Conservation (phyloP, 2,888 invertebrate species). For the Stegophylla sp. region DNA sequence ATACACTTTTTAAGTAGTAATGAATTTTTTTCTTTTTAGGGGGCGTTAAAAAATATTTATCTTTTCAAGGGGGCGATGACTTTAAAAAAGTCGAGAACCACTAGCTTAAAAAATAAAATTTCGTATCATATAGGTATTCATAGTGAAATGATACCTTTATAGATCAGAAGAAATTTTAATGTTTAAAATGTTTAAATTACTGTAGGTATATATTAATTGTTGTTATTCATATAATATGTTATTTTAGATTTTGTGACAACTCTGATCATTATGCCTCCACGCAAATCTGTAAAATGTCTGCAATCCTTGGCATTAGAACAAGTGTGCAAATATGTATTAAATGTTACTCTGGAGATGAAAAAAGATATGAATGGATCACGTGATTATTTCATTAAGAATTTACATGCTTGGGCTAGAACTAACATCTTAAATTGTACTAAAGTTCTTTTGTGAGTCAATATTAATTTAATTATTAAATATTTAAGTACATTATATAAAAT, state of each 20-base stretch:
- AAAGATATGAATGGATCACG: slow-evolving; percentile 15
- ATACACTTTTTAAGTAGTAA: not conserved
- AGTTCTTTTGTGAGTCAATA: slow-evolving; percentile 25
- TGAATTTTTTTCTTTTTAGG: not conserved
- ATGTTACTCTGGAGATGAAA: slow-evolving; percentile 5
- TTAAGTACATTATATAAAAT: not conserved
- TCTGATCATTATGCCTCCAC: slow-evolving; percentile 33
- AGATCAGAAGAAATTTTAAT: not conserved
- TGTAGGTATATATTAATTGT: not conserved
- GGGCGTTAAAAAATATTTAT: not conserved
- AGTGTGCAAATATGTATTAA: slow-evolving; percentile 22
- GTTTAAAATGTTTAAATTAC: not conserved
- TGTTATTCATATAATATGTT: not conserved
- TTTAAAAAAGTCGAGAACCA: no score
- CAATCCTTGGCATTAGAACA: slow-evolving; percentile 33
- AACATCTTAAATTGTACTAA: slow-evolving; percentile 27
- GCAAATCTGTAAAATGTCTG: slow-evolving; percentile 26
- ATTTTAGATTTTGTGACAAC: slow-evolving; percentile 24
- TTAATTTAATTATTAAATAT: not conserved
- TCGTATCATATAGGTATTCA: not conserved
- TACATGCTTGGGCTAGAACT: slow-evolving; percentile 55
- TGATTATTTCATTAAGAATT: slow-evolving; percentile 47
- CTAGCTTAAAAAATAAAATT: not conserved
- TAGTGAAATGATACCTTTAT: not conserved
- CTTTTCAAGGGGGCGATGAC: not conserved